Base-by-base conservation (phyloP, 1,140 invertebrate species). In the Pollicipes pollicipes region DNA sequence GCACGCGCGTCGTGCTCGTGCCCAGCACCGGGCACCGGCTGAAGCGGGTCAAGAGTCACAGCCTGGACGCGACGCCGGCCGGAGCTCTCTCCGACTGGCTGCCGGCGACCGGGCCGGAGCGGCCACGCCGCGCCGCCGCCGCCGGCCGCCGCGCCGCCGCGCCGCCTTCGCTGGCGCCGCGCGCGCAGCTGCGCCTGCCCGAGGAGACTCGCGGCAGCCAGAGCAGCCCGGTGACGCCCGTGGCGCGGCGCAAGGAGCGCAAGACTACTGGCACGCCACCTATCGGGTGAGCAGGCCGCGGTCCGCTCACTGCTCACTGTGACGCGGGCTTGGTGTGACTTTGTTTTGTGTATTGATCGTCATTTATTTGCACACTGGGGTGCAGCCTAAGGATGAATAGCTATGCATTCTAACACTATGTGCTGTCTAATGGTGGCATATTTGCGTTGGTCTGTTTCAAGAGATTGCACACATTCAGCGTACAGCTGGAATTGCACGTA, bases 161-260 rank as follows among this genome's bases (percentile, higher is more conserved):
- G 26, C 35, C 29, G 35, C 68, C 27, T 27, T 26, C 35, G 8
- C 6, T 27, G 35, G 35, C 35, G 26, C 8, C 35, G 24, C 58
- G 58, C 26, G 26, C 68, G 8, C 28, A 71, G 71, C 29, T 28
- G 67, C n/a, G 30, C 1, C 8, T 70, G 3, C 68, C 70, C 17
- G 71, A 71, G 27, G 37, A n/a, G 21, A 6, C n/a, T 8, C 27
- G 63, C 24, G 69, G 30, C 26, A 29, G 29, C 13, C 84, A 88
- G 74, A 87, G 86, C 76, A 87, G 86, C 2, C 87, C 87, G 0
- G 83, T 86, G 45, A 58, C 45, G 45, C 45, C 45, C 17, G 45
- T 58, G 45, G 17, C 45, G 21, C 45, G 45, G 45, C 45, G 45
- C 6, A 58, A 58, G 21, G 45, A 58, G 45, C 13, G 45, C 13